Evolutionary conservation across 2,888 invertebrate species (phyloP), one percentile per base, ranked within the genome.

Genomic region (Octodonta nipae): DNA sequence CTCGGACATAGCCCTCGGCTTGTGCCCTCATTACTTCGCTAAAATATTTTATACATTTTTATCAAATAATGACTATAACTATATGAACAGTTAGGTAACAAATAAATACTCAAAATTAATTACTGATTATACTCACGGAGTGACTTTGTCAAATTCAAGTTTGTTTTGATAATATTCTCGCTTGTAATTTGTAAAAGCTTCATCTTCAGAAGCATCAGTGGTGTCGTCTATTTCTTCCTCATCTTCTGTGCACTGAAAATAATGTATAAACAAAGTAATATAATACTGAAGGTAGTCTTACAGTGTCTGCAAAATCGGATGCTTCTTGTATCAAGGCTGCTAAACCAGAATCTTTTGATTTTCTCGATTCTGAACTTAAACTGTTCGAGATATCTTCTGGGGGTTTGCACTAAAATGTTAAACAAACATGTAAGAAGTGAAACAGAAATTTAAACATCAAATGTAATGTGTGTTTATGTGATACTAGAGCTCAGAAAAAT

Each of bases 91-190:
- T 20, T 3, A 11, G 5, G 5, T n/a, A 17, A 12, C 3, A 30
- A 32, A 25, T 16, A 16, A 2, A 24, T 5, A 10, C 7, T 6
- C 5, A 15, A 15, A 7, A 15, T 28, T 3, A 28, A 8, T 28
- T 16, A 22, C n/a, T 27, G 15, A 27, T 24, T 26, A 11, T 42
- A 67, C 71, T 65, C 69, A 85, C 84, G 72, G 71, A 26, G 81
- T 82, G 25, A 89, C 79, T 58, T 79, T 73, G 20, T 68, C 65
- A 55, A 80, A 85, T 37, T 83, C 80, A 58, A 93, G 63, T 60
- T 95, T 95, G 43, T 78, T 82, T 65, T 78, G 80, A 56, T 96
- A 96, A 64, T 95, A 96, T 55, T 87, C 78, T 41, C 76, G 74
- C 59, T 95, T 95, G 56, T 86, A 95, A 61, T 88, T 88, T 30